Evolutionary conservation across 2,888 invertebrate genomes (phyloP).

Genomic region (Stomorhina lunata): DNA sequence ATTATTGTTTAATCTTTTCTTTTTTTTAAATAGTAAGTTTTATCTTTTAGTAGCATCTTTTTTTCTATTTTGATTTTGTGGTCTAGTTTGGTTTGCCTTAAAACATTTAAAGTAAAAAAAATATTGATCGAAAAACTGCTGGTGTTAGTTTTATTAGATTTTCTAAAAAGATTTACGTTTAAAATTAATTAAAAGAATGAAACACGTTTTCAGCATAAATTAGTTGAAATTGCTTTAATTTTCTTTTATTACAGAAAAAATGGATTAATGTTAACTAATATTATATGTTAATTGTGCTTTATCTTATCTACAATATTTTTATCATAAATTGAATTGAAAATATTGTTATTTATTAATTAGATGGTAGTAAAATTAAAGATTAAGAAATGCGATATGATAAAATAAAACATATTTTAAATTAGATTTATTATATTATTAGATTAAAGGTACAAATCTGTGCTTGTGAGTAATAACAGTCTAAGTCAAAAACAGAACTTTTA

Average conservation of each 20-base stretch:
- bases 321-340: background rate
- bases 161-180: constrained; percentile 19
- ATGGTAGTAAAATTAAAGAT: too few species aligned
- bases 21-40: too few species aligned
- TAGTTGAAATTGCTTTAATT: background rate
- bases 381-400: too few species aligned
- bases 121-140: constrained; percentile 12
- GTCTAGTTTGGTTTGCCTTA: constrained; percentile 8
- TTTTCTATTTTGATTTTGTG: background rate
- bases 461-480: too few species aligned
- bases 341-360: background rate
- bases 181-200: constrained; percentile 44
- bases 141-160: constrained; percentile 39
- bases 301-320: background rate
- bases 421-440: too few species aligned
- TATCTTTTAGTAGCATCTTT: constrained; percentile 48
- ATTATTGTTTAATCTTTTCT: constrained; percentile 38
- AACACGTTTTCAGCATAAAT: constrained; percentile 20
- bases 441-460: too few species aligned
- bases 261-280: too few species aligned
- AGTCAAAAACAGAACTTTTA: too few species aligned
- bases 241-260: background rate
- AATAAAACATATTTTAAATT: too few species aligned
- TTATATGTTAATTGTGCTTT: background rate
- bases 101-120: background rate